Conservation (phyloP, 1,140 invertebrate species). For the Leptinotarsa defecta region DNA sequence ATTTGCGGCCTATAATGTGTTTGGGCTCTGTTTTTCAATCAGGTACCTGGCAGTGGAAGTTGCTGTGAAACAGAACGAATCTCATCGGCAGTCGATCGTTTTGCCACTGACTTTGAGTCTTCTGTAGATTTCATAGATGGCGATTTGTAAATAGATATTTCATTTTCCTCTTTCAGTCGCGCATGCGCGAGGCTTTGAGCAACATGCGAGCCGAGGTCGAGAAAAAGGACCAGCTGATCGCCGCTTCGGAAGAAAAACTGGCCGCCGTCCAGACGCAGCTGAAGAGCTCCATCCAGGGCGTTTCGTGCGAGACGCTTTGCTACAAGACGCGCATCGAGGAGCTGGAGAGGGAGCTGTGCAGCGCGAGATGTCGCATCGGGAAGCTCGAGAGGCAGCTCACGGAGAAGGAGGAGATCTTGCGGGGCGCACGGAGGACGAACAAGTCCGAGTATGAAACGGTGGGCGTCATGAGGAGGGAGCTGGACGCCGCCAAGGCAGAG, state of each 20-base stretch:
- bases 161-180: slow-evolving; percentile 19
- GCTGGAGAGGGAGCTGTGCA: slow-evolving; percentile 36
- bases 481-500: slow-evolving; percentile 37
- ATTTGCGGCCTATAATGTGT: too few relatives aligned
- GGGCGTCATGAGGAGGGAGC: slow-evolving; percentile 35
- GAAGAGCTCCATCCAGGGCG: slow-evolving; percentile 40
- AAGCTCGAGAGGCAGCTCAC: slow-evolving; percentile 32
- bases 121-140: too few relatives aligned
- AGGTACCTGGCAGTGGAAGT: too few relatives aligned
- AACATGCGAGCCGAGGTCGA: slow-evolving; percentile 42
- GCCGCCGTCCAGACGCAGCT: slow-evolving; percentile 40
- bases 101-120: too few relatives aligned
- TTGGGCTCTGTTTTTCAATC: too few relatives aligned
- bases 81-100: too few relatives aligned
- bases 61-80: too few relatives aligned
- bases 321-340: slow-evolving; percentile 40
- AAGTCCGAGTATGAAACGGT: slow-evolving; percentile 31
- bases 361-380: slow-evolving; percentile 33
- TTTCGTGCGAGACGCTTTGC: slow-evolving; percentile 40
- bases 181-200: slow-evolving; percentile 37
- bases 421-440: slow-evolving; percentile 24
- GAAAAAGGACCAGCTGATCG: slow-evolving; percentile 40
- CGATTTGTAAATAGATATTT: too few relatives aligned
- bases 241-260: slow-evolving; percentile 42
- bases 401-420: slow-evolving; percentile 20